Evolutionary conservation across 1,140 invertebrate genomes (phyloP).

Genomic region (Ectropis grisescens): DNA sequence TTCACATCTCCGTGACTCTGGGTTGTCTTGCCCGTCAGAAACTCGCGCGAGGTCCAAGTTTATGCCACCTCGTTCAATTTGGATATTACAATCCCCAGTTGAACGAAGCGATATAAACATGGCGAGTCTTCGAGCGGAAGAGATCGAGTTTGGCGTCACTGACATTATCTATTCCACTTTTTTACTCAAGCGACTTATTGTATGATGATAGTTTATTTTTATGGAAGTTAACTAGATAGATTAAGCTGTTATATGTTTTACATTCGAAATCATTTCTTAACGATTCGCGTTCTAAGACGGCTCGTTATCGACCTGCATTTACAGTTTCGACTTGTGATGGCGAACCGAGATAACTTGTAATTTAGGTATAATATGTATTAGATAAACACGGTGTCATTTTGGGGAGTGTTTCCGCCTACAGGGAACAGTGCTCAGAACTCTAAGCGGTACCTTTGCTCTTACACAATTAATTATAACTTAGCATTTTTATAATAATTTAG

Average conservation of each 20-base stretch:
- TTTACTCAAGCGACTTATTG: slow-evolving; percentile 39
- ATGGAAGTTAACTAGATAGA: slow-evolving; percentile 63
- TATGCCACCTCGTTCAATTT: too few species aligned
- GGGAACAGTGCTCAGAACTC: slow-evolving; percentile 43
- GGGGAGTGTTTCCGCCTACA: slow-evolving; percentile 39
- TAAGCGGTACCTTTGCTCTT: slow-evolving; percentile 58
- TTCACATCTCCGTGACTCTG: slow-evolving; percentile 45
- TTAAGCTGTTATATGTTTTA: slow-evolving; percentile 66
- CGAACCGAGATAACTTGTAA: slow-evolving; percentile 57
- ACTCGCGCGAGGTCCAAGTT: too few species aligned
- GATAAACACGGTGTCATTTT: slow-evolving; percentile 46
- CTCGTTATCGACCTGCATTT: slow-evolving; percentile 54
- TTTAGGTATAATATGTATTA: slow-evolving; percentile 64
- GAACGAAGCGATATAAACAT: too few species aligned
- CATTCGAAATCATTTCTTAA: slow-evolving; percentile 37
- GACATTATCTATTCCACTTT: slow-evolving; percentile 9
- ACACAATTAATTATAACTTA: slow-evolving; percentile 69
- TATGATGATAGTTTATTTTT: slow-evolving; percentile 64
- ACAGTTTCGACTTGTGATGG: slow-evolving; percentile 47
- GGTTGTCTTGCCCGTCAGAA: slow-evolving; percentile 4
- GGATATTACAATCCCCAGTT: too few species aligned
- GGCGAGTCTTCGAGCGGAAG: neutral
- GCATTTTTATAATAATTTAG: slow-evolving; percentile 69
- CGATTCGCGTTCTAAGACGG: slow-evolving; percentile 29
- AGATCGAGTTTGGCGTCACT: neutral